phyloP scores from a whole-genome alignment of 2,888 invertebrate species.

The Ectropis crepuscularia region DNA sequence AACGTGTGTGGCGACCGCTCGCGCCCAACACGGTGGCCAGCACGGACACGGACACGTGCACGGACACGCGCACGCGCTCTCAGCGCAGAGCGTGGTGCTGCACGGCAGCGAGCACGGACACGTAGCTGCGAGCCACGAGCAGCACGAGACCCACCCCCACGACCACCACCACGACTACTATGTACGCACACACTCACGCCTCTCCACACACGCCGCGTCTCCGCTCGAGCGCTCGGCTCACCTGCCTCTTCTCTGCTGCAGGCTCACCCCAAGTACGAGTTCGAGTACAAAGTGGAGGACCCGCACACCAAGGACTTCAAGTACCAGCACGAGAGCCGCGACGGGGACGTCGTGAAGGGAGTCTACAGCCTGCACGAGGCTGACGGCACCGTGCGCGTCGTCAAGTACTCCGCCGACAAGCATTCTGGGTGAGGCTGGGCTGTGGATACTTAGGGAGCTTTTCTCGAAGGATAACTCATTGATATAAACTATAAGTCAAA shows the following conservation, averaged over 20 bases:
- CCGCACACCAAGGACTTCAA: constrained; percentile 75
- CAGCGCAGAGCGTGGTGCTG: constrained; percentile 10
- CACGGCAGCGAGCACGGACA: neutral
- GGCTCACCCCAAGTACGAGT: constrained; percentile 57
- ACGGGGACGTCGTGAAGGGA: constrained; percentile 83
- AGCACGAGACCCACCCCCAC: constrained; percentile 34
- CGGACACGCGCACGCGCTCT: no score
- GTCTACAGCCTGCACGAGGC: constrained; percentile 81
- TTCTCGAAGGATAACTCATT: no score
- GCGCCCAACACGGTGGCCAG: no score
- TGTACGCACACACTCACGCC: constrained; percentile 35
- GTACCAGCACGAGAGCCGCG: constrained; percentile 71
- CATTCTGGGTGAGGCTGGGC: constrained; percentile 48
- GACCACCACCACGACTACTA: constrained; percentile 51
- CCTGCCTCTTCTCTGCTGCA: constrained; percentile 24
- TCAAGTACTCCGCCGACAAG: constrained; percentile 74
- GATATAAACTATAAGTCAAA: no score
- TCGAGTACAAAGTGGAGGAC: constrained; percentile 74
- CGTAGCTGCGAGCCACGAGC: neutral
- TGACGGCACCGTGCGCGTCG: constrained; percentile 76
- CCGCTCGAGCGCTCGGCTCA: constrained; percentile 3
- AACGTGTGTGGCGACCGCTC: no score
- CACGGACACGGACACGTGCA: no score
- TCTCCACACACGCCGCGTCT: neutral
- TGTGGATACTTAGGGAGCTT: no score